Base-by-base conservation (phyloP, 2,888 invertebrate species). In the Lasius fuliginosus region DNA sequence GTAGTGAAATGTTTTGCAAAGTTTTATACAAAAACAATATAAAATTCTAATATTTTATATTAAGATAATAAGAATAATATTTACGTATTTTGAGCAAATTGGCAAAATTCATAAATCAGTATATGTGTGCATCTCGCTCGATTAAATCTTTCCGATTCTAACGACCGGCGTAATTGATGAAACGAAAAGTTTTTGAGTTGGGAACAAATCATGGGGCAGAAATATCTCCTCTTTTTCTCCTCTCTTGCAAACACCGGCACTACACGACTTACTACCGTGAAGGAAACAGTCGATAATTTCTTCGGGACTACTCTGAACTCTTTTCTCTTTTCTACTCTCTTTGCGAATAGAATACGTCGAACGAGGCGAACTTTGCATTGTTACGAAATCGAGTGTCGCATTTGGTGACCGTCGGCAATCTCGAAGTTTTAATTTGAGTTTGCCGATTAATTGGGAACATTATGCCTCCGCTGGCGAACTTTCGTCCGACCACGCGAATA, bases 371-470 rank as follows among this genome's bases (percentile, higher is more conserved):
- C 89, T 94, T 93, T 90, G 91, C 92, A 93, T 94, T 94, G 93
- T 94, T 94, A 93, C 87, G 90, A 88, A 91, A 92, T 92, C 92
- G 92, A 92, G 92, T 91, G 90, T 92, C 92, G 91, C 86, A 86
- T 91, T 91, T 88, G 91, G 86, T 87, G 92, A 92, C 92, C 91
- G 90, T 90, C 92, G 91, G 92, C 94, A 91, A 94, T 94, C 94
- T 93, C 90, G 81, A 94, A 94, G 91, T 94, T 94, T 94, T 94
- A 94, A 94, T 94, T 94, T 93, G 94, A 94, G 93, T 94, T 93
- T 90, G 91, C 90, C 92, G 92, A 91, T 92, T 93, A 93, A 93
- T 93, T 93, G 92, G 90, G 87, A 87, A 91, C 90, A 91, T 92
- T 92, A 92, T 90, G 88, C 89, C 83, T 64, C 83, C 82, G 74